Percentiles rank a stretch among this genome's conserved stretches.
Conservation (phyloP, 1,140 invertebrate species). For the Drosophila equinoxialis region DNA sequence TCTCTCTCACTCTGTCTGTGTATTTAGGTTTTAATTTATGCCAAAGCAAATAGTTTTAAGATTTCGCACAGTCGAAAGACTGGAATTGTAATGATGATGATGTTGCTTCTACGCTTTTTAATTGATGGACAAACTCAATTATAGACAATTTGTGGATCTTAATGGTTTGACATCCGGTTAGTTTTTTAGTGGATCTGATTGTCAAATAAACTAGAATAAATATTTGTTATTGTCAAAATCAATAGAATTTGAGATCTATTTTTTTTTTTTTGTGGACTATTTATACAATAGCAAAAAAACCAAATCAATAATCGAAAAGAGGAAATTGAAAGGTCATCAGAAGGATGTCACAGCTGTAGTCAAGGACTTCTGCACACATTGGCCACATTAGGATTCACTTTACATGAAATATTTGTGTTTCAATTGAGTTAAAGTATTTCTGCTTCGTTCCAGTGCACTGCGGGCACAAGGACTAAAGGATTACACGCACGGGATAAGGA, state of each 20-base stretch:
- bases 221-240: slow-evolving; percentile 24
- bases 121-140: slow-evolving; percentile 48
- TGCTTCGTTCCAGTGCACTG: slow-evolving; percentile 56
- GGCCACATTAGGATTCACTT: neutral
- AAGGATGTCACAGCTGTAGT: slow-evolving; percentile 14
- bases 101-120: slow-evolving; percentile 31
- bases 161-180: slow-evolving; percentile 48
- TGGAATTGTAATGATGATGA: slow-evolving; percentile 11
- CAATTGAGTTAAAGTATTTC: neutral
- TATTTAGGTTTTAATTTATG: slow-evolving; percentile 6
- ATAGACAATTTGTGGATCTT: slow-evolving; percentile 46
- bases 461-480: slow-evolving; percentile 48
- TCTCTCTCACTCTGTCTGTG: neutral
- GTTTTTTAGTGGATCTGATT: slow-evolving; percentile 17
- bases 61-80: slow-evolving; percentile 8
- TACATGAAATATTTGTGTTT: neutral
- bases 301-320: neutral
- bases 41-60: slow-evolving; percentile 1
- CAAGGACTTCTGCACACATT: neutral
- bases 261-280: neutral
- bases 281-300: neutral
- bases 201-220: slow-evolving; percentile 33
- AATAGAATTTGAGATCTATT: slow-evolving; percentile 15
- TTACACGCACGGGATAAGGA: slow-evolving; percentile 39
- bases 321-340: neutral